A percentile compares a stretch with the other conserved stretches of the same genome.
phyloP scores from a whole-genome alignment of 2,113 vertebrate genomes.

The Motacilla tschutschensis region DNA sequence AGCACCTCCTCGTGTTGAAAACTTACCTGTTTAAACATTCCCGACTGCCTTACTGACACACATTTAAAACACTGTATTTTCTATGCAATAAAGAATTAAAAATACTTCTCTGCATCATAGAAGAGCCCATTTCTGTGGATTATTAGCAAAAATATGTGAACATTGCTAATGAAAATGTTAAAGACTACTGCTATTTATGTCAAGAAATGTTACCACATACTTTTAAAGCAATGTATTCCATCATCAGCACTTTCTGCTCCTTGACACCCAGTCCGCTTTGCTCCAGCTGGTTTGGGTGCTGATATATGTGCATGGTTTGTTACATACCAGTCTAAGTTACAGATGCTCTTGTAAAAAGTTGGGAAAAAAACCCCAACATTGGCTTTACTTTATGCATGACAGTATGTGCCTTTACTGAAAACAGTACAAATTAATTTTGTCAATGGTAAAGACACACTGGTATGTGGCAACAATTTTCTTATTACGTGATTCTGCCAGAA shows the following conservation, averaged over 20 bases:
- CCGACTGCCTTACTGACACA: neutral
- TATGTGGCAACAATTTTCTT: neutral
- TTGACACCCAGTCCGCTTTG: neutral
- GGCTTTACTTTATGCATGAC: neutral
- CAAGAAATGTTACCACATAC: neutral
- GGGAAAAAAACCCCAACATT: accelerated
- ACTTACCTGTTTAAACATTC: neutral
- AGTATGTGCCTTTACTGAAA: neutral
- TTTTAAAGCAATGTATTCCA: neutral
- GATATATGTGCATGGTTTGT: neutral
- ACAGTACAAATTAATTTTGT: neutral
- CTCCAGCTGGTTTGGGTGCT: neutral
- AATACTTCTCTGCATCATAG: neutral
- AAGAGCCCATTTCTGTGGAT: neutral
- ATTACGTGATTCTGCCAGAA: neutral
- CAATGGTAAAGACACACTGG: neutral
- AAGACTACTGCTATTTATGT: neutral
- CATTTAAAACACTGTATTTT: neutral
- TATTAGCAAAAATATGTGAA: neutral
- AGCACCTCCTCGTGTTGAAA: constrained; percentile 2
- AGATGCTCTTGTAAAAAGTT: neutral
- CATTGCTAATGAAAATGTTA: neutral
- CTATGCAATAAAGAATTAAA: neutral
- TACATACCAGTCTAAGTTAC: neutral
- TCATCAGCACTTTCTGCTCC: neutral